Percentiles rank a stretch among this genome's conserved stretches.
phyloP scores from a whole-genome alignment of 2,113 vertebrate species.

The Neolamprologus variostigma region DNA sequence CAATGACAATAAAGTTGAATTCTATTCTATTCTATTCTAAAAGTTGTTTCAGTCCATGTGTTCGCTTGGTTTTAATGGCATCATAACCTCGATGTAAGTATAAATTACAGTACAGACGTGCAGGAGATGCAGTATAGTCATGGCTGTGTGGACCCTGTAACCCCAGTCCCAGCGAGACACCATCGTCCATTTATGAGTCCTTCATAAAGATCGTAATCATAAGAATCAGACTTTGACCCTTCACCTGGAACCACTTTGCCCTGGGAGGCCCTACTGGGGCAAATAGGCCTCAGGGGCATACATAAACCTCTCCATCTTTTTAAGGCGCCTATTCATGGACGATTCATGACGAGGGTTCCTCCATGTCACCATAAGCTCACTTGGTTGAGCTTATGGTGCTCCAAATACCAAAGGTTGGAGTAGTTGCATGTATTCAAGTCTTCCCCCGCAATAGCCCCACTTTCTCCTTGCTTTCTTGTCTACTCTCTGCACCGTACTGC shows the following conservation, averaged over 20 bases:
- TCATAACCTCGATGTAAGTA: background rate
- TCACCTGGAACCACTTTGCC: background rate
- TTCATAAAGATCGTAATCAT: background rate
- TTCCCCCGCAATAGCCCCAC: background rate
- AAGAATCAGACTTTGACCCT: background rate
- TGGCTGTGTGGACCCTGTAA: background rate
- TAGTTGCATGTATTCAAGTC: background rate
- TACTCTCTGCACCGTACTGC: background rate
- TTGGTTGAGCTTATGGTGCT: background rate
- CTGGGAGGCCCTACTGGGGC: background rate
- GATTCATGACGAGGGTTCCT: background rate
- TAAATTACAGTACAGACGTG: background rate
- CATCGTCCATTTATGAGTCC: background rate
- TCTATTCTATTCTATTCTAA: background rate
- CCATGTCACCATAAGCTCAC: background rate
- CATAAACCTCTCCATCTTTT: background rate
- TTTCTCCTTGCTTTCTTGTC: background rate
- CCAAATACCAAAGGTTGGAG: background rate
- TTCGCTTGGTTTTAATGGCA: background rate
- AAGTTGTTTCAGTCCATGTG: background rate
- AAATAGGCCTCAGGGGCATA: background rate
- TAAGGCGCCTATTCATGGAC: background rate
- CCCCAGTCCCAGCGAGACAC: background rate
- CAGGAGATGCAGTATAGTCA: background rate
- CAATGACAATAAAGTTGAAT: background rate